phyloP scores from a whole-genome alignment of 2,797 vertebrate genomes.

The Alauda arvensis region DNA sequence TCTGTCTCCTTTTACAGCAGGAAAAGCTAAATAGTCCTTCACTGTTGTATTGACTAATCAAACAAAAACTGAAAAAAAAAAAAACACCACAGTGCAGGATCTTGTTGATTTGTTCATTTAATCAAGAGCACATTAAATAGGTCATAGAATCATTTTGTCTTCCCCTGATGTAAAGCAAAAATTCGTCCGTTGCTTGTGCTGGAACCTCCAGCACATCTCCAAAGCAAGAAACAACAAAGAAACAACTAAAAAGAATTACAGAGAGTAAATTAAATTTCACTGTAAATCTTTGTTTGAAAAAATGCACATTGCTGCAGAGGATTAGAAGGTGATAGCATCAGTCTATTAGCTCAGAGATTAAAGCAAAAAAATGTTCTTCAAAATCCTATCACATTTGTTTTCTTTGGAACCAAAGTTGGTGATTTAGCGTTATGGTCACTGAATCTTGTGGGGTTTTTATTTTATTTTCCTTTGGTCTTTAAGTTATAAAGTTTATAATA shows the following conservation, averaged over 20 bases:
- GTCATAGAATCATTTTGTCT: neutral
- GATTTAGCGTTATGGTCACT: conserved; percentile 13
- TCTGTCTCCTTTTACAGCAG: neutral
- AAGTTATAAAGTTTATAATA: conserved; percentile 47
- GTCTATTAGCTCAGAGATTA: conserved; percentile 39
- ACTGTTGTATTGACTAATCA: neutral
- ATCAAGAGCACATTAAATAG: neutral
- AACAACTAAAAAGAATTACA: neutral
- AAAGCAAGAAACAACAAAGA: neutral
- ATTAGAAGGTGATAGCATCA: conserved; percentile 47
- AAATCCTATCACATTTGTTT: conserved; percentile 40
- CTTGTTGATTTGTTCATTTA: neutral
- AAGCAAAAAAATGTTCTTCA: conserved; percentile 40
- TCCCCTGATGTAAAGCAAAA: conserved; percentile 16
- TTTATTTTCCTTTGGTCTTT: conserved; percentile 38
- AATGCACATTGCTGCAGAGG: conserved; percentile 36
- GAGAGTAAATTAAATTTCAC: conserved; percentile 37
- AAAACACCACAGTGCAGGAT: neutral
- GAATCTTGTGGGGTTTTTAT: conserved; percentile 16
- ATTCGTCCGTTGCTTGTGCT: neutral
- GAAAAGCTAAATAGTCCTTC: neutral
- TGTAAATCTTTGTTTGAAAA: conserved; percentile 38
- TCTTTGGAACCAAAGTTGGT: conserved; percentile 9
- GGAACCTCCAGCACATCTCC: neutral
- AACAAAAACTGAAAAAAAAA: neutral